These are phyloP conservation scores for Chymomyza costata DNA, from an alignment of 1,140 invertebrate genomes.

Conservation along the genomic window DNA sequence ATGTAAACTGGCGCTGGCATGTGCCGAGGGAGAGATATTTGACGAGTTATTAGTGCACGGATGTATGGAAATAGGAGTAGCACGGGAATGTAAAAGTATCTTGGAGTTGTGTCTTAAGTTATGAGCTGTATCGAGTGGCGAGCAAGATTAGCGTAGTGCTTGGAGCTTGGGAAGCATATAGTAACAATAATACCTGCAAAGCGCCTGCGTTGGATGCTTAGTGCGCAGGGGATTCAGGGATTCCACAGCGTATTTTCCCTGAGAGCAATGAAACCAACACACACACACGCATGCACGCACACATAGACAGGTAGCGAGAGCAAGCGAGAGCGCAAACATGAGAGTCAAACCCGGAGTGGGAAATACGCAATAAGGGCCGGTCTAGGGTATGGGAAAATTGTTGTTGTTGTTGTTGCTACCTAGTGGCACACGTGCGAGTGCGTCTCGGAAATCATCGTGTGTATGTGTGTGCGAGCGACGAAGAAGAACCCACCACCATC, in stretches of 20 bases:
- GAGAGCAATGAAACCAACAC: slow-evolving; percentile 20
- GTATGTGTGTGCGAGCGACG: slow-evolving; percentile 31
- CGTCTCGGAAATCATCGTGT: slow-evolving; percentile 3
- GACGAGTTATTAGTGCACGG: slow-evolving; percentile 50
- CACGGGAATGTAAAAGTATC: slow-evolving; percentile 13
- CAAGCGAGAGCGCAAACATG: slow-evolving; percentile 33
- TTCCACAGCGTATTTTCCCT: slow-evolving; percentile 9
- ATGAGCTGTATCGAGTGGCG: slow-evolving; percentile 22
- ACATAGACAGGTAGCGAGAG: slow-evolving; percentile 8
- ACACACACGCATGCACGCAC: slow-evolving; percentile 10
- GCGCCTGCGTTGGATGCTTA: slow-evolving; percentile 47
- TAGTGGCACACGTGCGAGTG: slow-evolving; percentile 44
- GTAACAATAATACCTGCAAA: too few species aligned
- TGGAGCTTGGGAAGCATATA: not conserved
- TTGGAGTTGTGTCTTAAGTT: slow-evolving; percentile 72
- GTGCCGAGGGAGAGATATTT: slow-evolving; percentile 27
- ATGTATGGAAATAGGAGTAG: slow-evolving; percentile 48
- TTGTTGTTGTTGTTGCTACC: slow-evolving; percentile 42
- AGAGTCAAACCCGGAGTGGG: slow-evolving; percentile 41
- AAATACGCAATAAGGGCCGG: slow-evolving; percentile 64
- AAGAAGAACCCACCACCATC: slow-evolving; percentile 71
- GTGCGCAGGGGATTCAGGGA: not conserved
- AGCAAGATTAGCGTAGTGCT: not conserved
- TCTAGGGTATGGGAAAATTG: slow-evolving; percentile 58
- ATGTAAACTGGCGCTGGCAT: slow-evolving; percentile 14